Conservation (phyloP, 35 echinoderm and acorn worm genomes). For the Apostichopus parvimensis region DNA sequence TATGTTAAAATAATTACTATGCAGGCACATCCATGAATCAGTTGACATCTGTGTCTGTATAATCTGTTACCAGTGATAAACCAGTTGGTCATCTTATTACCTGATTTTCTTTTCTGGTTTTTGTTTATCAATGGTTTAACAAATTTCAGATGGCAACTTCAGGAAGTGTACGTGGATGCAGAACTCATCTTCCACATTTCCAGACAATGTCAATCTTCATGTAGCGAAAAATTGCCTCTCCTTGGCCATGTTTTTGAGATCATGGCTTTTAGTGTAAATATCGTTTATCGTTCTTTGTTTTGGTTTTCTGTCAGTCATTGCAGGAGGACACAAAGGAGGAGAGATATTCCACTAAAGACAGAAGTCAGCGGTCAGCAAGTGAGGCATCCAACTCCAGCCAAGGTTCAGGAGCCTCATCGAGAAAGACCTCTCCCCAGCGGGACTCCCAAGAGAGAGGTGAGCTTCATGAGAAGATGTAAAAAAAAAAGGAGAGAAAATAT, state of each 20-base stretch:
- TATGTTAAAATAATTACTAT: too few species aligned
- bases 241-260: background rate
- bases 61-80: too few species aligned
- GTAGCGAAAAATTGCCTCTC: background rate
- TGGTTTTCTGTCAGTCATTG: background rate
- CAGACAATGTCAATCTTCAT: background rate
- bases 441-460: slow-evolving; percentile 79
- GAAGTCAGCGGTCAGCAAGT: slow-evolving; percentile 69
- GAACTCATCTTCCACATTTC: background rate
- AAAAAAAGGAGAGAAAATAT: too few species aligned
- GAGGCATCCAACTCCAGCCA: slow-evolving; percentile 92
- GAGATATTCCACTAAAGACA: slow-evolving; percentile 45
- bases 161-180: too few species aligned
- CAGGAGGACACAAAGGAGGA: slow-evolving; percentile 47
- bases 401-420: slow-evolving; percentile 56
- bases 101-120: too few species aligned
- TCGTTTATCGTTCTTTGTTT: background rate
- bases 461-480: background rate
- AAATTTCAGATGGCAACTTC: too few species aligned
- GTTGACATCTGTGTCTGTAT: too few species aligned
- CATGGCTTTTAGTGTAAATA: background rate
- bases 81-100: too few species aligned
- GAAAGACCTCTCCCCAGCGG: slow-evolving; percentile 67
- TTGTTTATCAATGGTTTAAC: too few species aligned
- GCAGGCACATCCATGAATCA: too few species aligned